Evolutionary conservation across 2,797 vertebrate species (phyloP), one percentile per base, ranked within the genome.

Genomic region (Coracias cyanogaster): DNA sequence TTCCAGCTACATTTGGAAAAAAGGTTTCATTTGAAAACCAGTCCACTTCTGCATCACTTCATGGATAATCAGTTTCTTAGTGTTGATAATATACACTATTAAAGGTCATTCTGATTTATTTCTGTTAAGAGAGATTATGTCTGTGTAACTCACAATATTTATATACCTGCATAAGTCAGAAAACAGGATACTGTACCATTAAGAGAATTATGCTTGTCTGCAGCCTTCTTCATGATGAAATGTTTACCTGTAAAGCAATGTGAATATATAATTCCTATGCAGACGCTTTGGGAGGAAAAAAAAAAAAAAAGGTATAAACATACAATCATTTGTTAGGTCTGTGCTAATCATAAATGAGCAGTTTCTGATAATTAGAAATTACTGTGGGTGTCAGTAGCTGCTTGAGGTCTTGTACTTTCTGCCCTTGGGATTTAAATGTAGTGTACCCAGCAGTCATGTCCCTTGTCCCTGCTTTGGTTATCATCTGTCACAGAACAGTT

Each of bases 341-440:
- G 65, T 87, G 70, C 37, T 93, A 89, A 96, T 97, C 54, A 95
- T 25, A 83, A 12, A 45, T 19, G 43, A 94, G 74, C 64, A 82
- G 45, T 37, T 96, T 96, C 93, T 84, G 77, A 87, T 95, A 95
- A 95, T 96, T 94, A 96, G 95, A 78, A 94, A 77, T 95, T 89
- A 87, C 66, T 82, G 48, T 64, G 49, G 33, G 15, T 95, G 72
- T 97, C 88, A 95, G 80, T 77, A 95, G 78, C 70, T 31, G 72
- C 84, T 60, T 85, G 78, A 96, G 90, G 81, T 95, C 93, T 92
- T 58, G 41, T 70, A 57, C 78, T 69, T 72, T 61, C 70, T 85
- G 93, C 92, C 57, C 66, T 54, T 3, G 1, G 82, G 69, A 81
- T 91, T 92, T 82, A 43, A 94, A 62, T 18, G 14, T 8, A 49